Percentiles rank a stretch among this genome's conserved stretches.
Conservation (phyloP, 2,888 invertebrate genomes). For the Amphipyra tragopoginis region DNA sequence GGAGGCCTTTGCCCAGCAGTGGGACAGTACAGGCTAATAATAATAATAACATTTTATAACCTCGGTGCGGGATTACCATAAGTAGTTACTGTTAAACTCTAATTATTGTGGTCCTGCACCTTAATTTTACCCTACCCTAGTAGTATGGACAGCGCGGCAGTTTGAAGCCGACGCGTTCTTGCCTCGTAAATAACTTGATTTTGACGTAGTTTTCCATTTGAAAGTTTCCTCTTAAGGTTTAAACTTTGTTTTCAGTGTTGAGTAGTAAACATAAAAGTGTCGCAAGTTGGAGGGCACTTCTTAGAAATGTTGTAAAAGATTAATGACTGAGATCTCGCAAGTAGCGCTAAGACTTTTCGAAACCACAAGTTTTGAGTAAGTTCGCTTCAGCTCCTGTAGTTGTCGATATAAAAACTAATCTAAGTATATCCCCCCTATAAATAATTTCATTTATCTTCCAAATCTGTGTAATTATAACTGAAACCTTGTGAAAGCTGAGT, state of each 20-base stretch:
- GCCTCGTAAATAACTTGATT: constrained; percentile 38
- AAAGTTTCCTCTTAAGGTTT: constrained; percentile 52
- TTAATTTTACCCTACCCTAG: too few species aligned
- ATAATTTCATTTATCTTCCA: too few species aligned
- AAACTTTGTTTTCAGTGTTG: constrained; percentile 54
- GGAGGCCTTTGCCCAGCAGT: too few species aligned
- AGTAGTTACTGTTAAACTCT: too few species aligned
- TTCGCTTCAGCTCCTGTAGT: constrained; percentile 3
- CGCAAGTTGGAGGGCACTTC: constrained; percentile 47
- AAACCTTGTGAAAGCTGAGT: too few species aligned
- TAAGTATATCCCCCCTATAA: constrained; percentile 3
- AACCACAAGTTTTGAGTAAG: constrained; percentile 35
- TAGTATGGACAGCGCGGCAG: too few species aligned
- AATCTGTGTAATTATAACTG: too few species aligned
- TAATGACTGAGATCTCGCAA: constrained; percentile 45
- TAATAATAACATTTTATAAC: too few species aligned
- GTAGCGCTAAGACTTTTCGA: constrained; percentile 25
- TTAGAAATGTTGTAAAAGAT: constrained; percentile 55
- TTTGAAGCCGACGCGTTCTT: too few species aligned
- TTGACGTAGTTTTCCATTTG: constrained; percentile 47
- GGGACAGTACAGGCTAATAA: too few species aligned
- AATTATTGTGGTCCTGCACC: too few species aligned
- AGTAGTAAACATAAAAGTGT: constrained; percentile 56
- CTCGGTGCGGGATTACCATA: too few species aligned
- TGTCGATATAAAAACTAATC: constrained; percentile 6